Base-by-base conservation (phyloP, 2,797 vertebrate genomes). In the Enteromius thamalakanensis region DNA sequence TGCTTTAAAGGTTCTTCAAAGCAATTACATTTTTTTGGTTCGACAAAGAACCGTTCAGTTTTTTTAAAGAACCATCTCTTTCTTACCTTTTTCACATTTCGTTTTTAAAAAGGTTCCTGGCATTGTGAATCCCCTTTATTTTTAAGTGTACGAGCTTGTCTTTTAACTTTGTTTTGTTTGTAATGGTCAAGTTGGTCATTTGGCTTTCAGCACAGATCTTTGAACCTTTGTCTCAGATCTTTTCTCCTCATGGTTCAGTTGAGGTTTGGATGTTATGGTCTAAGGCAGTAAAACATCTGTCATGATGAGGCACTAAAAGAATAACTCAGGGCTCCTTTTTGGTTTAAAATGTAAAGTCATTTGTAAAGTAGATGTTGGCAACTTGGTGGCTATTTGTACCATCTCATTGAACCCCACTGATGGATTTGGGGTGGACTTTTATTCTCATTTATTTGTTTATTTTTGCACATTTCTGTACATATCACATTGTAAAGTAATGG, bases 211-310 rank as follows among this genome's bases (percentile, higher is more conserved):
- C 3, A 21, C 6, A 21, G 10, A 67, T 34, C 3, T 77, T 47
- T 49, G 8, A 67, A 19, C 45, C 47, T 53, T 53, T 79, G 26
- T 67, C 32, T 51, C 12, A 19, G 32, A 53, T 34, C 42, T 78
- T 29, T 67, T 21, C 29, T 79, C 76, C 29, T 29, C 29, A n/a
- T 69, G 34, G 34, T 58, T 29, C 67, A 70, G 34, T 75, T 8
- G 53, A 55, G 21, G 49, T 42, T 29, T 40, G 6, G 15, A 29
- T 69, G 49, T 15, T 42, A 19, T 37, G 32, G 78, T 79, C n/a
- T 12, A 29, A 70, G 78, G 65, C 78, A 42, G 26, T 74, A 74
- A 60, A 60, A 80, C 67, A 80, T 80, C 51, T 37, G 26, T 51
- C 53, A 76, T 29, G 29, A 21, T 11, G 65, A 12, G n/a, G 8